phyloP scores from a whole-genome alignment of 2,113 vertebrate genomes.

The Axis porcinus region DNA sequence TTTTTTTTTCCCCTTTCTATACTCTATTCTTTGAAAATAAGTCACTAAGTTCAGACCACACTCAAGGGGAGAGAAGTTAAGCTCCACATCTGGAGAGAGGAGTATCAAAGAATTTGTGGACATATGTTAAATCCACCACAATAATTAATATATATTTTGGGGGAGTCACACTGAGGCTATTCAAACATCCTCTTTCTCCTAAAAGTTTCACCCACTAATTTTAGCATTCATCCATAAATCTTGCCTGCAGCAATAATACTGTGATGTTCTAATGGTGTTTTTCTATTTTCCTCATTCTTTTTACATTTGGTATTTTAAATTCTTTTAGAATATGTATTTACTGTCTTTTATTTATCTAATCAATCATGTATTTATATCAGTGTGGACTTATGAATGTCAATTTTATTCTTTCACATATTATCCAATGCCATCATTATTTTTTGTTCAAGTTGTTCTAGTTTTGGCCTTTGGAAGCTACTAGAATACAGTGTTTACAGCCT shows the following conservation, averaged over 20 bases:
- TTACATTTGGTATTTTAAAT: not conserved
- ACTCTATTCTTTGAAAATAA: not conserved
- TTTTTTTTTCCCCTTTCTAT: not conserved
- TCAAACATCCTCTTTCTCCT: not conserved
- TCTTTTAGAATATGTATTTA: not conserved
- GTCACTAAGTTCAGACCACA: not conserved
- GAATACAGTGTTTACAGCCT: not conserved
- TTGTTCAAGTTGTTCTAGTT: not conserved
- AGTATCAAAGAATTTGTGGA: not conserved
- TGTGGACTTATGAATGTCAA: not conserved
- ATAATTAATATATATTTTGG: not conserved
- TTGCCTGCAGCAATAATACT: not conserved
- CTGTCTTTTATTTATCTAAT: not conserved
- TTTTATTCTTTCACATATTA: not conserved
- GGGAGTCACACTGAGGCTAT: not conserved
- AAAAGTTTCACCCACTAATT: not conserved
- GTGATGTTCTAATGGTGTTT: not conserved
- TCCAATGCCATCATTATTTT: not conserved
- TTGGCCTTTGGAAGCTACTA: not conserved
- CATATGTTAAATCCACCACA: not conserved
- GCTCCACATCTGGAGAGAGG: not conserved
- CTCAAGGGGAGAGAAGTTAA: not conserved
- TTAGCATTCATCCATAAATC: not conserved
- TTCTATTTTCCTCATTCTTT: not conserved
- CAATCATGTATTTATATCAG: not conserved